phyloP scores from a whole-genome alignment of 2,888 invertebrate species.

The Caenorhabditis sulstoni region DNA sequence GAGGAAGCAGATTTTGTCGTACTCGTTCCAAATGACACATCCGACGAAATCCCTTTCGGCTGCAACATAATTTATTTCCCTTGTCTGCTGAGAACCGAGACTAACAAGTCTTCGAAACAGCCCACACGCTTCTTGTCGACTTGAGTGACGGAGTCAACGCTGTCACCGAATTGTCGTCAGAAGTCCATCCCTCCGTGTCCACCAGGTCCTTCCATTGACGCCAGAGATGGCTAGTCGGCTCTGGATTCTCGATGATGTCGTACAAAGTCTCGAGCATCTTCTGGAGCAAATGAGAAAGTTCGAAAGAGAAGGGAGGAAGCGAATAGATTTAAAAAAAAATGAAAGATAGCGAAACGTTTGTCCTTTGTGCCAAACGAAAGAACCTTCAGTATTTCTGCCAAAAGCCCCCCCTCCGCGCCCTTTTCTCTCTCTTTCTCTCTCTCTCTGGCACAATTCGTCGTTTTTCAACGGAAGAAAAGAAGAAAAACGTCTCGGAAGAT shows the following conservation, averaged over 20 bases:
- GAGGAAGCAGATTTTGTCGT: constrained; percentile 61
- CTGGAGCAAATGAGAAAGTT: neutral
- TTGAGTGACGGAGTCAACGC: constrained; percentile 54
- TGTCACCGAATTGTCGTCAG: constrained; percentile 65
- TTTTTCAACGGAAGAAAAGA: neutral
- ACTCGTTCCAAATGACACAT: constrained; percentile 66
- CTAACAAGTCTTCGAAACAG: constrained; percentile 59
- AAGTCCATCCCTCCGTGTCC: constrained; percentile 63
- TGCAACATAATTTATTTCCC: constrained; percentile 20
- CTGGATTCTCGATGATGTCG: constrained; percentile 52
- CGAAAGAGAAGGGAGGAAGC: neutral
- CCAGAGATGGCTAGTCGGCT: constrained; percentile 53
- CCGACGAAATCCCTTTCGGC: constrained; percentile 48
- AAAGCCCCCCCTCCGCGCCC: neutral
- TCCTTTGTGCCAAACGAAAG: constrained; percentile 20
- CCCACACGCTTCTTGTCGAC: constrained; percentile 60
- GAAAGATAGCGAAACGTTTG: constrained; percentile 22
- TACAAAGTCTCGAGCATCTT: constrained; percentile 19
- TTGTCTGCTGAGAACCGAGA: too few relatives aligned
- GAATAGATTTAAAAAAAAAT: neutral
- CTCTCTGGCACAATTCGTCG: neutral
- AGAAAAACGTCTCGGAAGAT: constrained; percentile 32
- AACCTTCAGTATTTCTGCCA: too few relatives aligned
- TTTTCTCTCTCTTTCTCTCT: constrained; percentile 15
- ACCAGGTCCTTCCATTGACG: constrained; percentile 59